Percentiles rank a stretch among this genome's conserved stretches.
Evolutionary conservation across 2,888 invertebrate species (phyloP).

Genomic region (Busseola fusca): DNA sequence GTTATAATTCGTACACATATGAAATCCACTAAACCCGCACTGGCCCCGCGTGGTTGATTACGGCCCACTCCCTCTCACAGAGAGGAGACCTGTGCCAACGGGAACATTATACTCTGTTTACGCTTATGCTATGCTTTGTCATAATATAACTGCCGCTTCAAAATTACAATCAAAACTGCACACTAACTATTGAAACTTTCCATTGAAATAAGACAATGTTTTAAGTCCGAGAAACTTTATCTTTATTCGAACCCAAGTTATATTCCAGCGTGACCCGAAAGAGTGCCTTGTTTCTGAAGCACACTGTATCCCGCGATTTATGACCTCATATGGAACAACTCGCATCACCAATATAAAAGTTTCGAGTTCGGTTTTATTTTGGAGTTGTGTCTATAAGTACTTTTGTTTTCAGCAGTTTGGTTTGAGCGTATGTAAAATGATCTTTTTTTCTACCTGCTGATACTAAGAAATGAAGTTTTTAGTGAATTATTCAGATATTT

Average conservation of each 20-base stretch:
- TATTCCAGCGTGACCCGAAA: constrained; percentile 36
- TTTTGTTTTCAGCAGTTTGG: constrained; percentile 31
- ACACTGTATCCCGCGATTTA: constrained; percentile 48
- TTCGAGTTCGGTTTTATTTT: constrained; percentile 14
- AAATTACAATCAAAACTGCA: constrained; percentile 19
- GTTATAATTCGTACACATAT: too few species aligned
- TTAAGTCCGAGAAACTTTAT: constrained; percentile 41
- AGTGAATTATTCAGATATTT: too few species aligned
- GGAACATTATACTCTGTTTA: too few species aligned
- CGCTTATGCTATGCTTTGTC: background rate
- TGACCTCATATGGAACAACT: constrained; percentile 41
- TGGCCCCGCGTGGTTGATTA: background rate
- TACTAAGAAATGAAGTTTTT: constrained; percentile 5
- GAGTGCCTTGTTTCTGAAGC: constrained; percentile 51
- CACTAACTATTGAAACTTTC: constrained; percentile 32
- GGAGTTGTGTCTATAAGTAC: constrained; percentile 3
- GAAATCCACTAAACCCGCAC: background rate
- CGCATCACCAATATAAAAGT: constrained; percentile 51
- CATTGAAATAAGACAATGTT: constrained; percentile 44
- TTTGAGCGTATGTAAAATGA: constrained; percentile 14
- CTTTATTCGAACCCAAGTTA: constrained; percentile 37
- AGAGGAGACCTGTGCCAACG: too few species aligned
- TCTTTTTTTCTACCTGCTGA: constrained; percentile 17
- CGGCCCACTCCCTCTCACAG: too few species aligned
- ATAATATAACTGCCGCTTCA: background rate